Conservation (phyloP, 2,888 invertebrate genomes). For the Uropetala carovei region DNA sequence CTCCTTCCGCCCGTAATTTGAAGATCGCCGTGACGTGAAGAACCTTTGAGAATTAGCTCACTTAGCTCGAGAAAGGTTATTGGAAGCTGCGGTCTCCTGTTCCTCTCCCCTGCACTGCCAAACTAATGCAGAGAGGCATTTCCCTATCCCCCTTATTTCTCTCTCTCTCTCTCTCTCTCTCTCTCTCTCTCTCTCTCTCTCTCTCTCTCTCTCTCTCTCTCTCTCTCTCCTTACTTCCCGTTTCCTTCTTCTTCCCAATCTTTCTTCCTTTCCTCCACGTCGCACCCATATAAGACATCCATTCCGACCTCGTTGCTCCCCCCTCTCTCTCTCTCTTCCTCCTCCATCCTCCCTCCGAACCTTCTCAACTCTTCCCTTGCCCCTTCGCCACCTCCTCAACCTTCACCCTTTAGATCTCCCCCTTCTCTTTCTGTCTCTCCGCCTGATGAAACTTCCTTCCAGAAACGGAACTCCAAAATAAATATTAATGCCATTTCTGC, state of each 20-base stretch:
- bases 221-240: not conserved
- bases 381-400: not conserved
- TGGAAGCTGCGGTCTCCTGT: slow-evolving; percentile 59
- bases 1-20: slow-evolving; percentile 55
- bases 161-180: not conserved
- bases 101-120: not conserved
- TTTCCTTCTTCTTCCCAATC: no score
- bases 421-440: not conserved
- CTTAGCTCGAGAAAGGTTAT: slow-evolving; percentile 56
- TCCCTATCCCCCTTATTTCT: slow-evolving; percentile 3
- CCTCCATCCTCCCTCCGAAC: not conserved
- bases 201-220: not conserved
- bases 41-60: slow-evolving; percentile 52
- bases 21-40: slow-evolving; percentile 53
- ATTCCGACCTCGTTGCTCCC: not conserved
- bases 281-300: no score
- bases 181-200: not conserved
- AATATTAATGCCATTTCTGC: slow-evolving; percentile 64
- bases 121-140: slow-evolving; percentile 50
- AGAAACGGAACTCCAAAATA: slow-evolving; percentile 59
- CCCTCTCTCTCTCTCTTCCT: no score
- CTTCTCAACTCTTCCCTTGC: not conserved
- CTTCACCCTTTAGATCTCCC: not conserved
- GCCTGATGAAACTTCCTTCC: slow-evolving; percentile 59
- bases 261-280: no score